phyloP scores from a whole-genome alignment of 2,113 vertebrate species.

The Megaceryle torquata region DNA sequence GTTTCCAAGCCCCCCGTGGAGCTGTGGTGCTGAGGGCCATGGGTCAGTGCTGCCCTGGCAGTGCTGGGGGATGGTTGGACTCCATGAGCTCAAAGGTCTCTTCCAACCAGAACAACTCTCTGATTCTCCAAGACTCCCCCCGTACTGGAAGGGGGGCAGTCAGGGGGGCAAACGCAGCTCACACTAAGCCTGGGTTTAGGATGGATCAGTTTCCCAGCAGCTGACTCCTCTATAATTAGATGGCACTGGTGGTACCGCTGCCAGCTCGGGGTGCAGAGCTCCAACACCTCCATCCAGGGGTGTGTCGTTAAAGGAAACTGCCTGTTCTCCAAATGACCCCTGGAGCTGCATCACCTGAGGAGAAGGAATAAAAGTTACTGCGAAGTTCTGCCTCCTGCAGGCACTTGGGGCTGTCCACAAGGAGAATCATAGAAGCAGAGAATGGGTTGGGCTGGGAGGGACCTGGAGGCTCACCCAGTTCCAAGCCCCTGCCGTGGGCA shows the following conservation, averaged over 20 bases:
- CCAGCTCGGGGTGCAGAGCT: not conserved
- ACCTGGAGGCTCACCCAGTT: too few species aligned
- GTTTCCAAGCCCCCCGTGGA: too few species aligned
- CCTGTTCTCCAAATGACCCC: not conserved
- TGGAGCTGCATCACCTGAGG: fast-evolving
- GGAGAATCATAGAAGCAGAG: too few species aligned
- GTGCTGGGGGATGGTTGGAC: too few species aligned
- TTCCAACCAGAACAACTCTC: too few species aligned
- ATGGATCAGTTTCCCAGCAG: slow-evolving; percentile 18
- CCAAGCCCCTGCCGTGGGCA: too few species aligned
- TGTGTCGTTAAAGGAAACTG: not conserved
- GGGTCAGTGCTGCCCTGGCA: too few species aligned
- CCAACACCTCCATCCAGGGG: not conserved
- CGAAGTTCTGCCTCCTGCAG: not conserved
- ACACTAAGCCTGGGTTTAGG: not conserved
- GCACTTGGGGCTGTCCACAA: not conserved
- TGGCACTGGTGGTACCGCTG: fast-evolving
- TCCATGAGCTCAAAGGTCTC: not conserved
- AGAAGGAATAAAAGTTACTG: not conserved
- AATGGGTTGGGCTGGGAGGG: too few species aligned
- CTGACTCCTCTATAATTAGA: slow-evolving; percentile 59
- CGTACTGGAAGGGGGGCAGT: not conserved
- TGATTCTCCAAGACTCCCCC: not conserved
- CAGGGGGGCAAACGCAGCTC: not conserved
- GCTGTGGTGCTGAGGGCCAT: too few species aligned